Base-by-base conservation (phyloP, 2,113 vertebrate species). In the Coracopsis vasa region DNA sequence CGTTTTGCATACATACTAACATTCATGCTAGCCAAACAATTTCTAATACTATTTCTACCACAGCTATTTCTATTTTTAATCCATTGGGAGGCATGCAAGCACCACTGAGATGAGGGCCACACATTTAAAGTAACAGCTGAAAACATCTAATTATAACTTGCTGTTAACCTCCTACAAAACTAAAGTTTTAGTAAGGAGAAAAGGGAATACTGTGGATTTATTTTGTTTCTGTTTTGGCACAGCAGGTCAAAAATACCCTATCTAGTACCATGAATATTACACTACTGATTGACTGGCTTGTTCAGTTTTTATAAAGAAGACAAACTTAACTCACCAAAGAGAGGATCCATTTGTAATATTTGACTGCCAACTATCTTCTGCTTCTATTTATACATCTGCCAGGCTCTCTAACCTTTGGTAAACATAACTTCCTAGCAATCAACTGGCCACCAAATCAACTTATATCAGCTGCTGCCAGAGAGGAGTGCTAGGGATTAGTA, bases 31-130 rank as follows among this genome's bases (percentile, higher is more conserved):
- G 7, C 5, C 16, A 60, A 84, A 74, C 35, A 44, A 86, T 65
- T 88, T 87, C 31, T 72, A 92, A 42, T 48, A 69, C 42, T 82
- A 54, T 85, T 94, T 94, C 71, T 66, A 61, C 39, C 41, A 86
- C 67, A 88, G 62, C 37, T 90, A 77, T 62, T 94, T 93, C 88
- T 95, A 93, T 95, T 97, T 97, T 96, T 95, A 94, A 88, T 48
- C 79, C 88, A 10, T 4, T n/a, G 28, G 29, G 41, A 92, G 50
- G 64, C 37, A 92, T 53, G 64, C 28, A 80, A 83, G 71, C 48
- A 90, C 67, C 41, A 88, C 0, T 61, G 48, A 56, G 69, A 69
- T 42, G 50, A 20, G 70, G 45, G 79, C 75, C 85, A 90, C 64
- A 53, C 37, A 88, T 45, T 31, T 75, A 60, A 93, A 88, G 58